phyloP scores from a whole-genome alignment of 2,113 vertebrate genomes.

The Pelodiscus sinensis region DNA sequence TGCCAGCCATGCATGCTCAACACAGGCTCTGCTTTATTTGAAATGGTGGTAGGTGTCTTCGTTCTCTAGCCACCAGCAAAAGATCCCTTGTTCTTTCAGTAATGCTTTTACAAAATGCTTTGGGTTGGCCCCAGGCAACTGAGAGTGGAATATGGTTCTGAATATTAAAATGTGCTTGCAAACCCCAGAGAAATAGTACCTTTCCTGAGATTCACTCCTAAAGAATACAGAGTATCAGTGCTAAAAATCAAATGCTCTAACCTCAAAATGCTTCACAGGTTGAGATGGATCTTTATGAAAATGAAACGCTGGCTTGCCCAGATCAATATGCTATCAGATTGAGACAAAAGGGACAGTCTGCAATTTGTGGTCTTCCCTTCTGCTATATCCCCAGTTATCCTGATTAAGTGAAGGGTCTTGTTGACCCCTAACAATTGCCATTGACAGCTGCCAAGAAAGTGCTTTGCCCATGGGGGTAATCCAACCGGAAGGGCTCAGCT shows the following conservation, averaged over 20 bases:
- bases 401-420: neutral
- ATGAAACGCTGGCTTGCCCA: neutral
- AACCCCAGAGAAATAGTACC: neutral
- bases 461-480: neutral
- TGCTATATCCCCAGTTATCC: neutral
- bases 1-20: neutral
- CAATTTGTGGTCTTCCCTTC: neutral
- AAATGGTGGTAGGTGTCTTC: neutral
- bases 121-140: neutral
- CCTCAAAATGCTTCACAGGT: neutral
- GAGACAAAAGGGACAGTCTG: neutral
- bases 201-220: neutral
- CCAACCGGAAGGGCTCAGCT: neutral
- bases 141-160: neutral
- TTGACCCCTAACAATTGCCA: neutral
- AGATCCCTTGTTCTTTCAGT: neutral
- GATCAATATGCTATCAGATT: slow-evolving; percentile 9
- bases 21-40: accelerated
- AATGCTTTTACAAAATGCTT: neutral
- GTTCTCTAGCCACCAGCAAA: neutral
- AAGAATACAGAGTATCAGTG: neutral
- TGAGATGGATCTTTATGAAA: neutral
- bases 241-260: neutral
- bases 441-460: neutral
- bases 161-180: neutral